phyloP scores from a whole-genome alignment of 2,113 vertebrate species.

The Siphamia tubifer region DNA sequence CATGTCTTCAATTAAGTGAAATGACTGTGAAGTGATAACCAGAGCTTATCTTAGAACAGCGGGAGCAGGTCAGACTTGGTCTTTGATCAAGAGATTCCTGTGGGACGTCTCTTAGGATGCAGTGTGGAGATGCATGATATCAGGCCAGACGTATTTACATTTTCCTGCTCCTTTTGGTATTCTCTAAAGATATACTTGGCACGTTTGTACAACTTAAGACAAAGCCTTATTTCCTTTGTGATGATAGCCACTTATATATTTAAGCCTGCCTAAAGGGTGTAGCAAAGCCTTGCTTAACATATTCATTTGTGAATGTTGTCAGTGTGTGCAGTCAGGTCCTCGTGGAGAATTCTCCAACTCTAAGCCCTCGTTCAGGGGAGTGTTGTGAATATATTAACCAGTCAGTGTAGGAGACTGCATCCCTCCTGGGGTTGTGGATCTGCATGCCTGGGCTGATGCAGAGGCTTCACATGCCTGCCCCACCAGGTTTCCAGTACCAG shows the following conservation, averaged over 20 bases:
- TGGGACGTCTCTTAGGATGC: slow-evolving; percentile 3
- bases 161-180: slow-evolving; percentile 7
- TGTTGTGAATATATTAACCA: slow-evolving; percentile 60
- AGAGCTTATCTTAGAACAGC: slow-evolving; percentile 3
- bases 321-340: slow-evolving; percentile 35
- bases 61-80: slow-evolving; percentile 9
- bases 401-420: slow-evolving; percentile 41
- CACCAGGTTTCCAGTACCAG: slow-evolving; percentile 52
- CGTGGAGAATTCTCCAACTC: slow-evolving; percentile 40
- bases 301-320: slow-evolving; percentile 64
- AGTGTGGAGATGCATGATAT: background rate
- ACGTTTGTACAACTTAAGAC: slow-evolving; percentile 39
- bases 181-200: slow-evolving; percentile 30
- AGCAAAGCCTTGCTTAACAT: slow-evolving; percentile 56
- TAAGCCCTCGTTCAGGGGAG: slow-evolving; percentile 49
- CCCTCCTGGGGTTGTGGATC: slow-evolving; percentile 42
- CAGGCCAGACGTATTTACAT: slow-evolving; percentile 32
- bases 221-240: slow-evolving; percentile 50
- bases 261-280: slow-evolving; percentile 44
- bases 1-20: slow-evolving; percentile 26
- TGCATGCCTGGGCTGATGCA: slow-evolving; percentile 53
- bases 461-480: slow-evolving; percentile 35
- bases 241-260: slow-evolving; percentile 52
- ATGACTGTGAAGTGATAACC: slow-evolving; percentile 41
- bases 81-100: slow-evolving; percentile 26